Percentiles rank a stretch among this genome's conserved stretches.
phyloP scores from a whole-genome alignment of 2,888 invertebrate genomes.

The Thecophora atra region DNA sequence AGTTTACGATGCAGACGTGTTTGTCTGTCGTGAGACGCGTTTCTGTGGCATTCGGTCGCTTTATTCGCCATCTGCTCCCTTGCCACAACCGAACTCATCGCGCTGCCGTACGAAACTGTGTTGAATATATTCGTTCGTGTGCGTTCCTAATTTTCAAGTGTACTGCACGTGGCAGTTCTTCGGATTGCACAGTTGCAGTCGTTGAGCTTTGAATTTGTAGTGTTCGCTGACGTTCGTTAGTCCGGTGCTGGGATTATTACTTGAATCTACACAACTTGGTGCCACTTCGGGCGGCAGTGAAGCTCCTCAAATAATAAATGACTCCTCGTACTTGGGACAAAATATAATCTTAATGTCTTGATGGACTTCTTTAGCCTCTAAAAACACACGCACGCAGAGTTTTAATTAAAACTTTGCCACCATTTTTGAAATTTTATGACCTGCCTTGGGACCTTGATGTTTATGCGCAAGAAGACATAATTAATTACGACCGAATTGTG shows the following conservation, averaged over 20 bases:
- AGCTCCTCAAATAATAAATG: slow-evolving; percentile 30
- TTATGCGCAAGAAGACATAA: slow-evolving; percentile 31
- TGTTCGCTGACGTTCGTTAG: slow-evolving; percentile 11
- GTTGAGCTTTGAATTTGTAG: not conserved
- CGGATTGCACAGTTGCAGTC: slow-evolving; percentile 7
- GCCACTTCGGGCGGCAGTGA: not conserved
- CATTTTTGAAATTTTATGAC: slow-evolving; percentile 30
- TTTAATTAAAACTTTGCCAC: slow-evolving; percentile 34
- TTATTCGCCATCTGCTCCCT: not conserved
- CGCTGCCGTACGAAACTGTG: not conserved
- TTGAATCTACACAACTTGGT: slow-evolving; percentile 20
- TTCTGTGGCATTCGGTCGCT: not conserved
- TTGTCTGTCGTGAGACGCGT: slow-evolving; percentile 13
- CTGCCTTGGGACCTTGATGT: slow-evolving; percentile 22
- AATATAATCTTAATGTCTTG: slow-evolving; percentile 27
- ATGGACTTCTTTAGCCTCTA: slow-evolving; percentile 3
- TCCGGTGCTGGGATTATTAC: slow-evolving; percentile 20
- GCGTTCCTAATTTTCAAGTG: slow-evolving; percentile 31
- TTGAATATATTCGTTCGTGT: slow-evolving; percentile 5
- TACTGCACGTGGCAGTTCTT: slow-evolving; percentile 27
- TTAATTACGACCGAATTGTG: slow-evolving; percentile 20
- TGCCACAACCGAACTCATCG: not conserved
- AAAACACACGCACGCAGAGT: slow-evolving; percentile 33
- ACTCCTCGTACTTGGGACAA: slow-evolving; percentile 17
- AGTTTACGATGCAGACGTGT: slow-evolving; percentile 23